Evolutionary conservation across 1,140 invertebrate species (phyloP).

Genomic region (Plodia interpunctella): DNA sequence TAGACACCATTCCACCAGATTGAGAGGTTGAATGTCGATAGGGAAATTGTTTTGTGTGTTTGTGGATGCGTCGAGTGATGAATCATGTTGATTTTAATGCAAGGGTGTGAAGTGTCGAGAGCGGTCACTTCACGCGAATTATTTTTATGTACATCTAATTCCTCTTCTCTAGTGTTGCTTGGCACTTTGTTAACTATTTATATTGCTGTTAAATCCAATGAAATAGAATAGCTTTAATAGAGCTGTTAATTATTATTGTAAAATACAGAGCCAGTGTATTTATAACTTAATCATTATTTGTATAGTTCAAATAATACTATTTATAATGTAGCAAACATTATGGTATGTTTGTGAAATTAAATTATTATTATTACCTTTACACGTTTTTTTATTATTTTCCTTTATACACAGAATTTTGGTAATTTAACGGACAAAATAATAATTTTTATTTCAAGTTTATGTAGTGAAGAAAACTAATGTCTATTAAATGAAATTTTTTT

Average conservation of each 20-base stretch:
- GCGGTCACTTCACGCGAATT: constrained; percentile 25
- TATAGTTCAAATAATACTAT: constrained; percentile 72
- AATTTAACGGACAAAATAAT: too few relatives aligned
- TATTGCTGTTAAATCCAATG: constrained; percentile 69
- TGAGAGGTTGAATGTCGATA: constrained; percentile 36
- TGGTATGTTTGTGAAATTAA: constrained; percentile 69
- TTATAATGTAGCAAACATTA: constrained; percentile 64
- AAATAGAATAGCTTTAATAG: constrained; percentile 71
- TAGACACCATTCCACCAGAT: constrained; percentile 59
- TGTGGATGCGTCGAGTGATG: constrained; percentile 32
- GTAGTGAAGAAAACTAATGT: too few relatives aligned
- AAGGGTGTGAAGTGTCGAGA: constrained; percentile 23
- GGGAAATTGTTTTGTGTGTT: constrained; percentile 57
- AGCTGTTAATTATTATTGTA: constrained; percentile 70
- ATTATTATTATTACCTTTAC: constrained; percentile 62
- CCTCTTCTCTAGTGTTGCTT: constrained; percentile 63
- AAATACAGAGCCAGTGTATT: constrained; percentile 73
- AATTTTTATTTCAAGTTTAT: too few relatives aligned
- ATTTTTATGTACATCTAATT: constrained; percentile 58
- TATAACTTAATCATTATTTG: constrained; percentile 74
- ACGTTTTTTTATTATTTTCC: constrained; percentile 18
- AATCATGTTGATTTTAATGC: constrained; percentile 28
- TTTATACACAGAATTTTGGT: too few relatives aligned
- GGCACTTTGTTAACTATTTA: constrained; percentile 74
- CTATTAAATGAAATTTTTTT: too few relatives aligned